Conservation (phyloP, 2,797 vertebrate species). For the Smutsia temminckii region DNA sequence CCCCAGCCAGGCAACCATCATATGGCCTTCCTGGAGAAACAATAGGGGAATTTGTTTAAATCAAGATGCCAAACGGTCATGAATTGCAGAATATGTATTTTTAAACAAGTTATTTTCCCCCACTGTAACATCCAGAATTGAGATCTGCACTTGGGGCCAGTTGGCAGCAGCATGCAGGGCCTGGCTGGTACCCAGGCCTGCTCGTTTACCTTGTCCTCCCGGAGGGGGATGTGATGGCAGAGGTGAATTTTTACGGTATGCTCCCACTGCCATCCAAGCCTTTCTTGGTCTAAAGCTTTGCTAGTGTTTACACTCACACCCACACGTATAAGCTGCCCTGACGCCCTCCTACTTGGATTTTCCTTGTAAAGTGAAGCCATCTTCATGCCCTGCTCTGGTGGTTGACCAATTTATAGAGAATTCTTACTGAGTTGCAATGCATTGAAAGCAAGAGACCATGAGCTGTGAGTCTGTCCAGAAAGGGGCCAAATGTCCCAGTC, state of each 20-base stretch:
- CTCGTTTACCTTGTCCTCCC: slow-evolving; percentile 46
- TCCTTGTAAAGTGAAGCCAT: slow-evolving; percentile 72
- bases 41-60: slow-evolving; percentile 76
- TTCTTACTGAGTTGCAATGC: background rate
- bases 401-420: background rate
- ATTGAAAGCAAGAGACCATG: background rate
- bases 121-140: slow-evolving; percentile 53
- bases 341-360: slow-evolving; percentile 55
- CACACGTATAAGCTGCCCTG: background rate
- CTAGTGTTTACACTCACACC: slow-evolving; percentile 16
- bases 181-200: slow-evolving; percentile 43
- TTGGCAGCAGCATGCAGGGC: slow-evolving; percentile 56
- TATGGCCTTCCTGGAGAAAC: slow-evolving; percentile 64
- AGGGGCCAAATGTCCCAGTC: background rate
- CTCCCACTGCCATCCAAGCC: slow-evolving; percentile 23
- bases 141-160: slow-evolving; percentile 60
- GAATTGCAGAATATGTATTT: slow-evolving; percentile 73
- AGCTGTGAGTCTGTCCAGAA: background rate
- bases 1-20: background rate
- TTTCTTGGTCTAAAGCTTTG: slow-evolving; percentile 60
- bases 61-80: slow-evolving; percentile 68
- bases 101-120: slow-evolving; percentile 71
- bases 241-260: background rate
- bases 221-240: background rate
- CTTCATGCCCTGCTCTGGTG: background rate